Conservation (phyloP, 2,888 invertebrate species). For the Brachynemurus nebulosus region DNA sequence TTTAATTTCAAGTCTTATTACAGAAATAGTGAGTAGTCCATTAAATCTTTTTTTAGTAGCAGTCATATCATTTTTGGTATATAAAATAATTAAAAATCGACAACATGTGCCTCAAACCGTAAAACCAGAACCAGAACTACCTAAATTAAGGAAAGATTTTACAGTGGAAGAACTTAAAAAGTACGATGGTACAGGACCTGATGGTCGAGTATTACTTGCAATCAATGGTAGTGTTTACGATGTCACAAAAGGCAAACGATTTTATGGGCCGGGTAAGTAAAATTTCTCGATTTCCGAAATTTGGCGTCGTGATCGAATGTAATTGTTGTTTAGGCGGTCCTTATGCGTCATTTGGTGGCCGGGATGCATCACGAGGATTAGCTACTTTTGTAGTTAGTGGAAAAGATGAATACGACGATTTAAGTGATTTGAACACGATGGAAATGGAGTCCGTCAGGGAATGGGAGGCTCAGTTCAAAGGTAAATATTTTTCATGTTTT, state of each 20-base stretch:
- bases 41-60: slow-evolving; percentile 53
- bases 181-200: slow-evolving; percentile 74
- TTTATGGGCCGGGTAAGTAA: slow-evolving; percentile 82
- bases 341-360: slow-evolving; percentile 87
- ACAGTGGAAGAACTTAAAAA: slow-evolving; percentile 72
- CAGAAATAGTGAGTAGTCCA: slow-evolving; percentile 54
- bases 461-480: slow-evolving; percentile 96
- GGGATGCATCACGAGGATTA: slow-evolving; percentile 87
- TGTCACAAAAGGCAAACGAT: slow-evolving; percentile 76
- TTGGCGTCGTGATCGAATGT: background rate
- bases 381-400: slow-evolving; percentile 83
- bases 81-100: slow-evolving; percentile 54
- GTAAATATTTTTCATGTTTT: slow-evolving; percentile 37
- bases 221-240: slow-evolving; percentile 94
- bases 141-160: slow-evolving; percentile 80
- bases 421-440: slow-evolving; percentile 81
- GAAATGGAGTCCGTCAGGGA: slow-evolving; percentile 93
- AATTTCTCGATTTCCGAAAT: too few relatives aligned
- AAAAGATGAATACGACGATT: slow-evolving; percentile 83
- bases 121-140: slow-evolving; percentile 45
- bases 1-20: slow-evolving; percentile 33
- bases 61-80: slow-evolving; percentile 55
- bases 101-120: slow-evolving; percentile 30
- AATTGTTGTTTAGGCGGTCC: slow-evolving; percentile 60
- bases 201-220: slow-evolving; percentile 80